phyloP scores from a whole-genome alignment of 2,113 vertebrate genomes.

The Nothobranchius kuhntae region DNA sequence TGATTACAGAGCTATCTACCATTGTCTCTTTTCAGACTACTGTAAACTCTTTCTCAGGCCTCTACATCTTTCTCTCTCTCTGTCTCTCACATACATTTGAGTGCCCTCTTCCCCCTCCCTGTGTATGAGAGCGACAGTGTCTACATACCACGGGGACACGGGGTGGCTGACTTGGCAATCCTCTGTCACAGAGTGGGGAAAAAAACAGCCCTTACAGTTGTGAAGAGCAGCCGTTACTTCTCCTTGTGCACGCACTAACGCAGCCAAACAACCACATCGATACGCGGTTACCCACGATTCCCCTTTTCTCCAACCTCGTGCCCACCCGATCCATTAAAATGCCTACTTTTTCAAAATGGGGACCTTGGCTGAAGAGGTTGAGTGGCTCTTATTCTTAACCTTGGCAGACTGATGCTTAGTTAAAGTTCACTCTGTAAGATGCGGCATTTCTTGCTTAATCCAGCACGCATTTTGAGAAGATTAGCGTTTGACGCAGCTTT shows the following conservation, averaged over 20 bases:
- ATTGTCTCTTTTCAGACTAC: constrained; percentile 36
- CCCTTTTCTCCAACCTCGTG: constrained; percentile 31
- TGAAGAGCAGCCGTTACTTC: constrained; percentile 69
- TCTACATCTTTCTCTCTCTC: not conserved
- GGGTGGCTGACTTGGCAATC: constrained; percentile 79
- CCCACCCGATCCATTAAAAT: constrained; percentile 70
- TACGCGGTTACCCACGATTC: constrained; percentile 50
- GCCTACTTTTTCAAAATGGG: constrained; percentile 64
- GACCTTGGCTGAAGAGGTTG: constrained; percentile 58
- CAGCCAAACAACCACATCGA: constrained; percentile 3
- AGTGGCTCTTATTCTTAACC: constrained; percentile 63
- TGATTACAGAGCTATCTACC: constrained; percentile 13
- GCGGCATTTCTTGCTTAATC: constrained; percentile 26
- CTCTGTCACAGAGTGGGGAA: constrained; percentile 62
- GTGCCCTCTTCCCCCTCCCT: constrained; percentile 23
- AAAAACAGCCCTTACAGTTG: constrained; percentile 57
- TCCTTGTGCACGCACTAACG: constrained; percentile 24
- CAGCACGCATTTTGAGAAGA: constrained; percentile 59
- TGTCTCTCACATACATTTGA: constrained; percentile 29
- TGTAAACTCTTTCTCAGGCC: constrained; percentile 36
- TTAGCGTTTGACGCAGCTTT: constrained; percentile 53
- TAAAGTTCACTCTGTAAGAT: constrained; percentile 31
- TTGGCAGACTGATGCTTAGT: constrained; percentile 45
- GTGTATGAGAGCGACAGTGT: constrained; percentile 65
- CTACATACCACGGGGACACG: constrained; percentile 78